A percentile compares a stretch with the other conserved stretches of the same genome.
Evolutionary conservation across 2,888 invertebrate species (phyloP).

Genomic region (Polyommatus iphigenia): DNA sequence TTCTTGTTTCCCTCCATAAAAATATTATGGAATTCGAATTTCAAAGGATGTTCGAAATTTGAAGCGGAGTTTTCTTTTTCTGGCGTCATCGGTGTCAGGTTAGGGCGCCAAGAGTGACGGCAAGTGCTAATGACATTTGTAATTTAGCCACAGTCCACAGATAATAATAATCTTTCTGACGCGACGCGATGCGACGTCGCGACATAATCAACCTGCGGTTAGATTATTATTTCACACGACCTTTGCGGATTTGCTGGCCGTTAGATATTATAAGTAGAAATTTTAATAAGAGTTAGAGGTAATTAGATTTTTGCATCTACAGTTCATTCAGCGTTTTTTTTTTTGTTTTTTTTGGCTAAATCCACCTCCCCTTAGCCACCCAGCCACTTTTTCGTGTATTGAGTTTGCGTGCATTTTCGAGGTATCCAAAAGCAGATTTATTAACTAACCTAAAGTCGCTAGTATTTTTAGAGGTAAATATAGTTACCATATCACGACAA

Average conservation of each 20-base stretch:
- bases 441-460: too few relatives aligned
- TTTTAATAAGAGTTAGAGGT: neutral
- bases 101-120: conserved; percentile 17
- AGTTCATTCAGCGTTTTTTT: too few relatives aligned
- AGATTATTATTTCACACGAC: neutral
- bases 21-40: neutral
- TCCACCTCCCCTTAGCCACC: too few relatives aligned
- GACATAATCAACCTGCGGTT: neutral
- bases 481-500: too few relatives aligned
- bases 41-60: neutral
- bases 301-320: neutral
- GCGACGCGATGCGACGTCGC: conserved; percentile 4
- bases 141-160: neutral
- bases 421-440: too few relatives aligned
- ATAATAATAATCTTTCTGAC: neutral
- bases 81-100: neutral
- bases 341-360: too few relatives aligned
- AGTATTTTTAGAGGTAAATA: too few relatives aligned
- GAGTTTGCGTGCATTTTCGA: too few relatives aligned
- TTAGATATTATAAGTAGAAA: neutral
- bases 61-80: neutral
- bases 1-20: neutral
- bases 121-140: conserved; percentile 42
- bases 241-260: neutral
- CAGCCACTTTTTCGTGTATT: too few relatives aligned